These are phyloP conservation scores for Charanyca ferruginea DNA, from an alignment of 2,888 invertebrate species.

Conservation along the genomic window DNA sequence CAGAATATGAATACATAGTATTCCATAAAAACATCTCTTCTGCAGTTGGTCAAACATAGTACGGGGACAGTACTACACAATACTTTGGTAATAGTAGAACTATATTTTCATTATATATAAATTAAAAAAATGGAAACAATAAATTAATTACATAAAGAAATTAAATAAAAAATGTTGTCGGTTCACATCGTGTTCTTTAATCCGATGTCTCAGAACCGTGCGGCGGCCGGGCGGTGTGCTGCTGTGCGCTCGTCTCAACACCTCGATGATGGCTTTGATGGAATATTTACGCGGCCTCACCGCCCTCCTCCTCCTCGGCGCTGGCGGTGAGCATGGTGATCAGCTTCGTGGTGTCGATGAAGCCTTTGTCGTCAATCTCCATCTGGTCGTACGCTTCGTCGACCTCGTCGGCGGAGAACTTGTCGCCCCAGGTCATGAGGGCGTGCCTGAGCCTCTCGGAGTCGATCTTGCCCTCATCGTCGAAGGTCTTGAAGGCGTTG, in stretches of 20 bases:
- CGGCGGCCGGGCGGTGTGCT: conserved; percentile 73
- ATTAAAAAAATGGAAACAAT: conserved; percentile 90
- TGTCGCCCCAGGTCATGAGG: conserved; percentile 98
- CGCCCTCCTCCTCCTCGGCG: conserved; percentile 95
- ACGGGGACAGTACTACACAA: conserved; percentile 82
- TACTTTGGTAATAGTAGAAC: conserved; percentile 86
- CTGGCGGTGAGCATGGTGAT: conserved; percentile 97
- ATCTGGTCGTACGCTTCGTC: conserved; percentile 98
- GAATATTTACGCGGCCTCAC: conserved; percentile 86
- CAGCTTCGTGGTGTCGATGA: conserved; percentile 96
- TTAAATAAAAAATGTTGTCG: conserved; percentile 83
- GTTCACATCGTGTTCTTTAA: conserved; percentile 82
- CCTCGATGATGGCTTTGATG: conserved; percentile 59
- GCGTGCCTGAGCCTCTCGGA: conserved; percentile 97
- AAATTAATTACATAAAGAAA: conserved; percentile 86
- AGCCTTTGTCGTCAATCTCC: conserved; percentile 97
- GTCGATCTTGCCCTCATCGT: conserved; percentile 96
- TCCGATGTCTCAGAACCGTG: conserved; percentile 76
- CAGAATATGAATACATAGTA: conserved; percentile 86
- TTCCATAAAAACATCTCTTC: conserved; percentile 73
- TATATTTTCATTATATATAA: conserved; percentile 90
- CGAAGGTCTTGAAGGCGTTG: conserved; percentile 98
- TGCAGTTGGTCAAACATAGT: conserved; percentile 58
- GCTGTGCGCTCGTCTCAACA: conserved; percentile 65
- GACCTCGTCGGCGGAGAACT: conserved; percentile 96